These are phyloP conservation scores for Sesamia nonagrioides DNA, from an alignment of 1,140 invertebrate genomes.

Conservation along the genomic window DNA sequence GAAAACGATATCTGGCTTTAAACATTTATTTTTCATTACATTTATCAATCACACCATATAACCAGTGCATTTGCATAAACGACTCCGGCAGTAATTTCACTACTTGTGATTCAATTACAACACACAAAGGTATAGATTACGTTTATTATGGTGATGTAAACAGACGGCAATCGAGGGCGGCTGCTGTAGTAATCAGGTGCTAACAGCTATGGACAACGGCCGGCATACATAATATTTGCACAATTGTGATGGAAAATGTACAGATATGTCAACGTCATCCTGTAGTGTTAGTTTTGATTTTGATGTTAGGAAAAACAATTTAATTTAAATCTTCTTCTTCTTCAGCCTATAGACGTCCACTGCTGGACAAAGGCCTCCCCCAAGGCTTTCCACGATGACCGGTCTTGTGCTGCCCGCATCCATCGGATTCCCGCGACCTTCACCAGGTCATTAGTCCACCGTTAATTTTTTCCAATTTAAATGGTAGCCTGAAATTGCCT, in stretches of 20 bases:
- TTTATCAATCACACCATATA: too few species aligned
- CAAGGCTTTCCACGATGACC: too few species aligned
- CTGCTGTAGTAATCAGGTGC: neutral
- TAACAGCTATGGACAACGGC: neutral
- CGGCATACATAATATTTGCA: neutral
- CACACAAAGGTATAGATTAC: neutral
- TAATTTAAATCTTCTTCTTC: too few species aligned
- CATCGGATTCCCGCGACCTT: too few species aligned
- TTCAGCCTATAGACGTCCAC: too few species aligned
- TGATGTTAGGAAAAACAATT: constrained; percentile 3
- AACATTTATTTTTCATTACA: too few species aligned
- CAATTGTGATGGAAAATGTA: neutral
- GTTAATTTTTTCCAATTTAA: too few species aligned
- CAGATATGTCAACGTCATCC: neutral
- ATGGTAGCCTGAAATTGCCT: too few species aligned
- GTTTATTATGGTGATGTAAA: neutral
- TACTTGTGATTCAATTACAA: neutral
- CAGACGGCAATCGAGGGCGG: neutral
- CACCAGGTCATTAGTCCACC: too few species aligned
- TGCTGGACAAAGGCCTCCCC: too few species aligned
- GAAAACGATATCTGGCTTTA: too few species aligned
- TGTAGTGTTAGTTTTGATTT: neutral
- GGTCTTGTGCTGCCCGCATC: too few species aligned
- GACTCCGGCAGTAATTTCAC: neutral
- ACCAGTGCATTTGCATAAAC: neutral